A percentile compares a stretch with the other conserved stretches of the same genome.
Evolutionary conservation across 2,888 invertebrate genomes (phyloP).

Genomic region (Polydrusus pterygomalis): DNA sequence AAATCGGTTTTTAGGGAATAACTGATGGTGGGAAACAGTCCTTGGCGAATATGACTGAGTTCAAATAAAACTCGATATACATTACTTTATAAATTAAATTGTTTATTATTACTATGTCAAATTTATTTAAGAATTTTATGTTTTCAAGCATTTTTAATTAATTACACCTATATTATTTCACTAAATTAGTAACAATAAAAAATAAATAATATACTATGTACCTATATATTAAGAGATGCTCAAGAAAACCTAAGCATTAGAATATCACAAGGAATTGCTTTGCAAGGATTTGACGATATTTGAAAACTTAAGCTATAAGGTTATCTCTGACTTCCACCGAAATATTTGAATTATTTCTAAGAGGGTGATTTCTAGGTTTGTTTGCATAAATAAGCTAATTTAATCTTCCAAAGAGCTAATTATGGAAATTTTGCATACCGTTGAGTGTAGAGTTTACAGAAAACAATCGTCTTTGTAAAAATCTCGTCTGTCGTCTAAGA

Average conservation of each 20-base stretch:
- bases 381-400: neutral
- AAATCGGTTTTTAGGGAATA: no score
- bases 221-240: slow-evolving; percentile 22
- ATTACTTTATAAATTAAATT: neutral
- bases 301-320: neutral
- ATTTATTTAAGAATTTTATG: neutral
- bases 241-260: slow-evolving; percentile 38
- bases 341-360: neutral
- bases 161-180: slow-evolving; percentile 11
- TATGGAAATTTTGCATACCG: no score
- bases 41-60: neutral
- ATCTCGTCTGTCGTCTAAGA: no score
- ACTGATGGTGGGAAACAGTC: no score
- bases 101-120: slow-evolving; percentile 8
- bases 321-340: neutral
- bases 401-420: no score
- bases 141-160: slow-evolving; percentile 10
- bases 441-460: no score
- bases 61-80: no score
- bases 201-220: slow-evolving; percentile 24
- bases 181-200: slow-evolving; percentile 24
- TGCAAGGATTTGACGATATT: slow-evolving; percentile 29
- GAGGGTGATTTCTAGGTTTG: neutral
- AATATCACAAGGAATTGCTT: slow-evolving; percentile 52
- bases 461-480: no score